Base-by-base conservation (phyloP, 2,113 vertebrate genomes). In the Carollia perspicillata region DNA sequence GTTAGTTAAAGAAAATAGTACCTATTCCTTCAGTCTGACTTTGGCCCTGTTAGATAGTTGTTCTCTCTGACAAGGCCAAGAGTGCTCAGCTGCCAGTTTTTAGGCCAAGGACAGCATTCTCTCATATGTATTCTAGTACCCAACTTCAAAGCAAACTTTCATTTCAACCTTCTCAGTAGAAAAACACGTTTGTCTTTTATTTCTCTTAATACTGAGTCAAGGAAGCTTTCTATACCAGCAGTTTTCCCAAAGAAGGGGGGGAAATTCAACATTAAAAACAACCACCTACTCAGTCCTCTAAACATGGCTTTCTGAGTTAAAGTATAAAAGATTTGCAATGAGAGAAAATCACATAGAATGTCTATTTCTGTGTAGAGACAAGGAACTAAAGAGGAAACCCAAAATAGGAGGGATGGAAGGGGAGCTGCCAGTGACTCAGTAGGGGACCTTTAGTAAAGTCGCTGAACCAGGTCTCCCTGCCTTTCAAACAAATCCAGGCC, bases 331-430 rank as follows among this genome's bases (percentile, higher is more conserved):
- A 92, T 81, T 94, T 87, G 95, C 93, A 72, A 77, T 87, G 79
- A 96, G 44, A 87, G 96, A 97, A 97, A 97, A 98, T 97, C 97
- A 98, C 97, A 98, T 97, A 97, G 97, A 96, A 97, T 90, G 97
- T 97, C 97, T 98, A 98, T 97, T 98, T 97, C 60, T 33, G 96
- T 98, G 96, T 95, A 95, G 93, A 98, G 94, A 96, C 97, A 97
- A 97, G 97, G 65, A 96, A 95, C 86, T 95, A 96, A 86, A 74
- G 14, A 98, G 94, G 68, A 97, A 72, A 49, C 94, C 66, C 97
- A 97, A 97, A 98, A 98, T 97, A 98, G 97, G 95, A 96, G 94
- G 77, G 84, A 84, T 94, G 81, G 90, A 97, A 95, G 96, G 17
- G 2, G n/a, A 80, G 53, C 92, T 96, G 95, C 79, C 84, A 90